Conservation (phyloP, 2,113 vertebrate species). For the Talpa occidentalis region DNA sequence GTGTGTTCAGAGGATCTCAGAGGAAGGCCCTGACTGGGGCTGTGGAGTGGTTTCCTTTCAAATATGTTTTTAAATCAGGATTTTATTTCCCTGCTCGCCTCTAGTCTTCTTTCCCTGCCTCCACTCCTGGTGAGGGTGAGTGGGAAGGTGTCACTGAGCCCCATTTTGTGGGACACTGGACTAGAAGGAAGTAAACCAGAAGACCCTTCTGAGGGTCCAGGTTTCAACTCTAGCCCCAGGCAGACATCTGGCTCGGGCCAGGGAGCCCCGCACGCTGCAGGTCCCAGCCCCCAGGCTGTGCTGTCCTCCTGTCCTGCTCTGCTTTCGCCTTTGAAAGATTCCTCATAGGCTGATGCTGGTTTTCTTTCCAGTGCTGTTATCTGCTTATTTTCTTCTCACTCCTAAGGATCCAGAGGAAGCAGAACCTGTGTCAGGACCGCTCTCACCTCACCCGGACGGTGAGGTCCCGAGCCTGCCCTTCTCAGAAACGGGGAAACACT, state of each 20-base stretch:
- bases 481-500: background rate
- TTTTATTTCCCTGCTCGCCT: accelerated
- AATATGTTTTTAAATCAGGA: background rate
- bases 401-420: too few relatives aligned
- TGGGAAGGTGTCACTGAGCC: accelerated
- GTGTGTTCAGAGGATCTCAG: background rate
- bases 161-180: background rate
- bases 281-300: too few relatives aligned
- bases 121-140: accelerated
- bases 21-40: background rate
- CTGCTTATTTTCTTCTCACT: background rate
- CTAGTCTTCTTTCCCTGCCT: background rate
- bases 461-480: accelerated
- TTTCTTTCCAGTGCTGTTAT: background rate
- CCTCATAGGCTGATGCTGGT: background rate
- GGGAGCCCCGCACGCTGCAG: too few relatives aligned
- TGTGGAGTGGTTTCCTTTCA: background rate
- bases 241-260: too few relatives aligned
- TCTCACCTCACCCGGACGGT: accelerated
- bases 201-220: accelerated
- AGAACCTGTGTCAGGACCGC: accelerated
- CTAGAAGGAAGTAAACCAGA: background rate
- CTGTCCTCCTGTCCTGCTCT: background rate
- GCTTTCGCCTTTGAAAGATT: background rate
- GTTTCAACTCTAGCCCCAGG: too few relatives aligned